Conservation (phyloP, 1,140 invertebrate species). For the Aphidius ervi region DNA sequence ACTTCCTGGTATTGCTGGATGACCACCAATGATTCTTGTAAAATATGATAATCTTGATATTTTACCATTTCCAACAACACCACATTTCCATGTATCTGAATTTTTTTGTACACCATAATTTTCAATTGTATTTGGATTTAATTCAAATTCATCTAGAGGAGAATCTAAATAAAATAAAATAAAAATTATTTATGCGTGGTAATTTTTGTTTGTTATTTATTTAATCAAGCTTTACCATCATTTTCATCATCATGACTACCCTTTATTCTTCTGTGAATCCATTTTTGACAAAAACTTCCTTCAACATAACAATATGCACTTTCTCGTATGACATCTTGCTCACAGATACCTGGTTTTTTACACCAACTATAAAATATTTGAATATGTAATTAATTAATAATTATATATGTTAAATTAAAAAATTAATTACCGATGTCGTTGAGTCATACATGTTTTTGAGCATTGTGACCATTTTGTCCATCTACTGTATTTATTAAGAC, state of each 20-base stretch:
- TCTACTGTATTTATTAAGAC: conserved; percentile 48
- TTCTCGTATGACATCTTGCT: conserved; percentile 69
- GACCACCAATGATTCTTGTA: conserved; percentile 78
- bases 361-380: conserved; percentile 60
- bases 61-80: conserved; percentile 33
- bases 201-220: conserved; percentile 6
- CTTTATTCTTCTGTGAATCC: conserved; percentile 61
- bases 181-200: no score
- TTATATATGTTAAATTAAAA: neutral
- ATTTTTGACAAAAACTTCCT: conserved; percentile 72
- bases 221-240: conserved; percentile 31
- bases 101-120: conserved; percentile 32
- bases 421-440: conserved; percentile 51
- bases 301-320: conserved; percentile 81
- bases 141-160: conserved; percentile 40
- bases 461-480: conserved; percentile 65
- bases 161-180: conserved; percentile 22
- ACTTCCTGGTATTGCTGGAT: conserved; percentile 67
- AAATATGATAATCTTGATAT: conserved; percentile 42
- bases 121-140: conserved; percentile 39
- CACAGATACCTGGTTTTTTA: conserved; percentile 68
- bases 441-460: conserved; percentile 58
- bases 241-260: conserved; percentile 44
- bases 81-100: conserved; percentile 41
- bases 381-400: neutral